Conservation (phyloP, 2,113 vertebrate genomes). For the Lethenteron reissneri region DNA sequence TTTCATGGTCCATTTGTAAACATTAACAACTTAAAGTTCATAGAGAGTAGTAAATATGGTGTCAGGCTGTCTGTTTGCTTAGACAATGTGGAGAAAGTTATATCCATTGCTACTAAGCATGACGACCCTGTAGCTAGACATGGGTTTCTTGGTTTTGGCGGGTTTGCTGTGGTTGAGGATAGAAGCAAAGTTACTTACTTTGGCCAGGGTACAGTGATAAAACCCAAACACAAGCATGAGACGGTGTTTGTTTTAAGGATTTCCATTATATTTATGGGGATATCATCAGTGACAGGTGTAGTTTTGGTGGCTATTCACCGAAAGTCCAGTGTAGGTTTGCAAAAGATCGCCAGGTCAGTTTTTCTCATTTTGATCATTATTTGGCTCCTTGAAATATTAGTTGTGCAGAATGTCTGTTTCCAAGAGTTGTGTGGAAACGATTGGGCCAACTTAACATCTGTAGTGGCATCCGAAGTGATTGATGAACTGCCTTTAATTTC, state of each 20-base stretch:
- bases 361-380: constrained; percentile 46
- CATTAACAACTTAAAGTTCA: constrained; percentile 49
- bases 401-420: constrained; percentile 60
- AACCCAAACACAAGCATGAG: constrained; percentile 19
- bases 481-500: constrained; percentile 19
- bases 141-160: constrained; percentile 64
- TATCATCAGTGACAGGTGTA: constrained; percentile 44
- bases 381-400: constrained; percentile 64
- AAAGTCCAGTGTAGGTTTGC: constrained; percentile 58
- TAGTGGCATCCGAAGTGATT: constrained; percentile 16
- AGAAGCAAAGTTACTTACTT: constrained; percentile 39
- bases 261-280: constrained; percentile 48
- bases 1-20: constrained; percentile 78
- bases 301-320: constrained; percentile 51
- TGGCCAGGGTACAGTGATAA: constrained; percentile 43
- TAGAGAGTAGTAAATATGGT: constrained; percentile 46
- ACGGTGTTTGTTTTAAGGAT: constrained; percentile 48
- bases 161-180: constrained; percentile 54
- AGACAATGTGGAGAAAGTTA: constrained; percentile 50
- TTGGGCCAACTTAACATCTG: constrained; percentile 32
- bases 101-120: constrained; percentile 66
- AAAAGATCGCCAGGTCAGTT: constrained; percentile 53
- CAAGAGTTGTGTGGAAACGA: constrained; percentile 56
- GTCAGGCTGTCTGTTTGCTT: constrained; percentile 46
- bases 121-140: constrained; percentile 46